phyloP scores from a whole-genome alignment of 2,888 invertebrate genomes.

The Odiellus spinosus region DNA sequence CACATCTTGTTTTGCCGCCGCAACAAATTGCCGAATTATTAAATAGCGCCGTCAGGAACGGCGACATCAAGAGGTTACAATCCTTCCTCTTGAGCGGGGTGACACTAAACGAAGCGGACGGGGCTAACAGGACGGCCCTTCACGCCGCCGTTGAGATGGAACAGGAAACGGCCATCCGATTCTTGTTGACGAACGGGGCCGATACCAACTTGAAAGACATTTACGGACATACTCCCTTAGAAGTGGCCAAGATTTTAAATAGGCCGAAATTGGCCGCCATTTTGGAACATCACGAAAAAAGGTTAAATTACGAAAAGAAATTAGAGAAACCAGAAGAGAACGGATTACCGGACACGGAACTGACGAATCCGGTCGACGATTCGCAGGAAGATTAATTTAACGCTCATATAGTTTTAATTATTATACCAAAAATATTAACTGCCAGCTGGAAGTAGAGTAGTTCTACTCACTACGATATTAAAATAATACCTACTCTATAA shows the following conservation, averaged over 20 bases:
- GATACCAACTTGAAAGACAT: not conserved
- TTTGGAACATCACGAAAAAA: not conserved
- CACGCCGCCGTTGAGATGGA: slow-evolving; percentile 32
- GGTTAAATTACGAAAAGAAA: too few relatives aligned
- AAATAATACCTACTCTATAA: too few relatives aligned
- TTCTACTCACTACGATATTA: too few relatives aligned
- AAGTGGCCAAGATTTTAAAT: not conserved
- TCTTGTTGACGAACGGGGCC: not conserved
- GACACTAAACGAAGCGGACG: slow-evolving; percentile 43
- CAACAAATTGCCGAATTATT: slow-evolving; percentile 48
- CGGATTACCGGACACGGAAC: too few relatives aligned
- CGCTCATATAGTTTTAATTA: too few relatives aligned
- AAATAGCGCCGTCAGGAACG: slow-evolving; percentile 43
- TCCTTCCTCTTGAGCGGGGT: slow-evolving; percentile 51
- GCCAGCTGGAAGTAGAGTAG: too few relatives aligned
- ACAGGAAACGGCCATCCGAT: not conserved
- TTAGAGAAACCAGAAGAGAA: too few relatives aligned
- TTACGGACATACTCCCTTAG: not conserved
- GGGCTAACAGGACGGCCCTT: slow-evolving; percentile 47
- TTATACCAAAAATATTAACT: too few relatives aligned
- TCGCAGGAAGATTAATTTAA: too few relatives aligned
- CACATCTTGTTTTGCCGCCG: slow-evolving; percentile 46
- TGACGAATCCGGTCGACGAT: too few relatives aligned
- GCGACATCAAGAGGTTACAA: slow-evolving; percentile 40
- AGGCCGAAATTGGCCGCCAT: not conserved